A percentile compares a stretch with the other conserved stretches of the same genome.
Conservation (phyloP, 1,140 invertebrate species). For the Pseudomyrmex sp. region DNA sequence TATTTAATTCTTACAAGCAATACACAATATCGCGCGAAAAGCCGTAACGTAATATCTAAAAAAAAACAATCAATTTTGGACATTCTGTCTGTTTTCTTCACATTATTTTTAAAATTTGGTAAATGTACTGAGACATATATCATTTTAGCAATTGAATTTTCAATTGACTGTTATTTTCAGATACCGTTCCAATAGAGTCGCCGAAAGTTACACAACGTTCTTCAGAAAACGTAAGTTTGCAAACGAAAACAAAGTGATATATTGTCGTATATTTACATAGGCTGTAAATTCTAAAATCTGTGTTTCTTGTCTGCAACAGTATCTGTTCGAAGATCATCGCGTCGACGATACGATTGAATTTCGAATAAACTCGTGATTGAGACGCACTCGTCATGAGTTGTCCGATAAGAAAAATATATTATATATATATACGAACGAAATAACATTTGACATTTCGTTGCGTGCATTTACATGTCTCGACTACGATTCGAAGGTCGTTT, state of each 20-base stretch:
- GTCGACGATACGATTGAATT: not conserved
- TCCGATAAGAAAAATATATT: constrained; percentile 8
- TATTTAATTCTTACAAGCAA: no score
- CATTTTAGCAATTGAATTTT: not conserved
- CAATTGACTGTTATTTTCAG: not conserved
- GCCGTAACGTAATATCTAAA: no score
- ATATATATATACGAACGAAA: constrained; percentile 14
- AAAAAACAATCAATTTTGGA: no score
- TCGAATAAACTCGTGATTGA: constrained; percentile 7
- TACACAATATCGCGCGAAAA: no score
- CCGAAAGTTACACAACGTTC: constrained; percentile 7
- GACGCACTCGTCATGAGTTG: constrained; percentile 5
- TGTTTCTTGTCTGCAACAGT: no score
- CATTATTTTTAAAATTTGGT: no score
- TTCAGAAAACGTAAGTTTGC: not conserved
- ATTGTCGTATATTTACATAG: not conserved
- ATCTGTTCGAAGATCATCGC: not conserved
- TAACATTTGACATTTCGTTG: not conserved
- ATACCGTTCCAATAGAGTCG: not conserved
- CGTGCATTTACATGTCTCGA: not conserved
- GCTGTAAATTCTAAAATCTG: not conserved
- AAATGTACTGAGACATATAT: no score
- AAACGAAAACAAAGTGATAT: no score
- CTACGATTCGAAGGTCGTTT: constrained; percentile 21
- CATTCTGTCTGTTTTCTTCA: no score